A percentile compares a stretch with the other conserved stretches of the same genome.
These are phyloP conservation scores for Trichogramma evanescens DNA, from an alignment of 2,888 invertebrate genomes.

Conservation along the genomic window DNA sequence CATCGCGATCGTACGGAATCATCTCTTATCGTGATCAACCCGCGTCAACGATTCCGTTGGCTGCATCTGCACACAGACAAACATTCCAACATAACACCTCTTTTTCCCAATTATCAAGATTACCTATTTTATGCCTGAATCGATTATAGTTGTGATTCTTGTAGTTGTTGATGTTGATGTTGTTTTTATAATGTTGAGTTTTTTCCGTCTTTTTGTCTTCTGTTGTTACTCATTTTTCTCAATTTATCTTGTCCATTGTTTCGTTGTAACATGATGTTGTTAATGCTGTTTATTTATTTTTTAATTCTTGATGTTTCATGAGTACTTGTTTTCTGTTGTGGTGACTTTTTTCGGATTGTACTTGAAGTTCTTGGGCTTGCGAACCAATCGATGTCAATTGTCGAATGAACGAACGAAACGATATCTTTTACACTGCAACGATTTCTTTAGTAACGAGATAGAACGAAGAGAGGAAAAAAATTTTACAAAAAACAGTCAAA, in stretches of 20 bases:
- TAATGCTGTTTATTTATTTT: slow-evolving; percentile 7
- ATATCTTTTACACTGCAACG: too few species aligned
- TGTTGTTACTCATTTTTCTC: neutral
- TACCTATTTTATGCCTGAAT: neutral
- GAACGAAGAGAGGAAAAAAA: too few species aligned
- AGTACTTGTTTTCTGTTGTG: too few species aligned
- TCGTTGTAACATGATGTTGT: slow-evolving; percentile 10
- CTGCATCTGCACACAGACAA: slow-evolving; percentile 52
- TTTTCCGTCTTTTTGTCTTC: neutral
- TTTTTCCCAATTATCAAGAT: slow-evolving; percentile 25
- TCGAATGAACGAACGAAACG: too few species aligned
- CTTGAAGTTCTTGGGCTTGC: too few species aligned
- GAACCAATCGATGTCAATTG: too few species aligned
- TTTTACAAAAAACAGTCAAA: too few species aligned
- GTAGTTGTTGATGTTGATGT: neutral
- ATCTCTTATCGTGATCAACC: slow-evolving; percentile 37
- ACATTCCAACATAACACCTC: slow-evolving; percentile 48
- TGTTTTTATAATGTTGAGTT: neutral
- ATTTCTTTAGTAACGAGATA: too few species aligned
- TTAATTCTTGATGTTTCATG: too few species aligned
- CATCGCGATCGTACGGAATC: slow-evolving; percentile 29
- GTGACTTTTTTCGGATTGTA: too few species aligned
- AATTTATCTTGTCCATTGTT: neutral
- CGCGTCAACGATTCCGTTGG: slow-evolving; percentile 46
- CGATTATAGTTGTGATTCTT: neutral